Evolutionary conservation across 2,888 invertebrate genomes (phyloP).

Genomic region (Esperia sulphurella): DNA sequence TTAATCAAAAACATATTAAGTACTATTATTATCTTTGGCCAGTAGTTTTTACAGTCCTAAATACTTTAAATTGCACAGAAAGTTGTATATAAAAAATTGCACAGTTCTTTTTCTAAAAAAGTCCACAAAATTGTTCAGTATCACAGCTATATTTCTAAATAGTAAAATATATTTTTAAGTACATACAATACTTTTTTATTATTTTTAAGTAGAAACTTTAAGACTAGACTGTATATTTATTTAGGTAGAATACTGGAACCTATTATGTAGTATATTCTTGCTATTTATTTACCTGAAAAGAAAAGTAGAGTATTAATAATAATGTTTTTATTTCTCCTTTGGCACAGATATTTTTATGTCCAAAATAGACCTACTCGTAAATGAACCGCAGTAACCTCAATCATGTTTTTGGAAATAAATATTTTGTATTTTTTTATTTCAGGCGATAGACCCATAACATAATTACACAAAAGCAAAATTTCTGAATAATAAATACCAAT

Average conservation of each 20-base stretch:
- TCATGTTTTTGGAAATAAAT: no score
- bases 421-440: no score
- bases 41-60: constrained; percentile 11
- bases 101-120: constrained; percentile 22
- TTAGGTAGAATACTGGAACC: constrained; percentile 54
- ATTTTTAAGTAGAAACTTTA: constrained; percentile 65
- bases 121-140: constrained; percentile 30
- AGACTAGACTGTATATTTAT: constrained; percentile 59
- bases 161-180: constrained; percentile 50
- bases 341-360: no score
- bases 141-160: constrained; percentile 41
- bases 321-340: no score
- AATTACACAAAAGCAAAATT: no score
- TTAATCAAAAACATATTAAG: constrained; percentile 2
- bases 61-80: constrained; percentile 45
- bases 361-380: no score
- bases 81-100: constrained; percentile 28
- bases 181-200: constrained; percentile 49
- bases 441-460: no score
- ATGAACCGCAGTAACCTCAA: no score
- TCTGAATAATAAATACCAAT: no score
- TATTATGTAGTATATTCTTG: constrained; percentile 15
- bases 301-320: constrained; percentile 9
- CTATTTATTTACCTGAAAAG: constrained; percentile 40
- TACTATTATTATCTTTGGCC: constrained; percentile 46